These are phyloP conservation scores for Dicycla oo DNA, from an alignment of 2,888 invertebrate genomes.

Conservation along the genomic window DNA sequence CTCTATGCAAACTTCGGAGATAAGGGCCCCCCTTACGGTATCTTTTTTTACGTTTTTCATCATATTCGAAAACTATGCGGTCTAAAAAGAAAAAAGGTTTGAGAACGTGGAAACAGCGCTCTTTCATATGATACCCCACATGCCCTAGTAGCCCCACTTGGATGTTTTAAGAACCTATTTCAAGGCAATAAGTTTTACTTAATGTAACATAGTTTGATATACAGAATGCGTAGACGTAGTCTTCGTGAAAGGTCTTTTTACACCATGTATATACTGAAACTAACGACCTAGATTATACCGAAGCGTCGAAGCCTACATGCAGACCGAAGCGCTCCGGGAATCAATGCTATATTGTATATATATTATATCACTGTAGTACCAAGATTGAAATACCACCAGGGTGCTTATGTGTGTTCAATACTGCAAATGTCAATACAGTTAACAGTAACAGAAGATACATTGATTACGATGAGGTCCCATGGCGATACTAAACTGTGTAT, in stretches of 20 bases:
- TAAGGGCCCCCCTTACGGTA: no score
- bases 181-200: neutral
- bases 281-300: slow-evolving; percentile 25
- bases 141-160: no score
- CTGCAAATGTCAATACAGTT: slow-evolving; percentile 49
- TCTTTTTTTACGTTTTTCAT: no score
- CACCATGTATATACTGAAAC: slow-evolving; percentile 1
- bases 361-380: slow-evolving; percentile 40
- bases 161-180: no score
- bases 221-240: neutral
- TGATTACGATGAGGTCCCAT: slow-evolving; percentile 40
- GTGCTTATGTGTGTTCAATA: slow-evolving; percentile 47
- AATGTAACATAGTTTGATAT: neutral
- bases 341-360: slow-evolving; percentile 17
- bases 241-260: no score
- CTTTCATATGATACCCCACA: no score
- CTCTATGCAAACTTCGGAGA: no score
- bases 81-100: no score
- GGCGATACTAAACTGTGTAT: neutral
- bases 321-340: slow-evolving; percentile 9
- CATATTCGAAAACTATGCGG: no score
- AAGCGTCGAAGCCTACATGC: slow-evolving; percentile 12
- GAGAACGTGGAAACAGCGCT: no score
- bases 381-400: slow-evolving; percentile 42
- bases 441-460: slow-evolving; percentile 51